Conservation (phyloP, 2,888 invertebrate species). For the Dryococelus australis region DNA sequence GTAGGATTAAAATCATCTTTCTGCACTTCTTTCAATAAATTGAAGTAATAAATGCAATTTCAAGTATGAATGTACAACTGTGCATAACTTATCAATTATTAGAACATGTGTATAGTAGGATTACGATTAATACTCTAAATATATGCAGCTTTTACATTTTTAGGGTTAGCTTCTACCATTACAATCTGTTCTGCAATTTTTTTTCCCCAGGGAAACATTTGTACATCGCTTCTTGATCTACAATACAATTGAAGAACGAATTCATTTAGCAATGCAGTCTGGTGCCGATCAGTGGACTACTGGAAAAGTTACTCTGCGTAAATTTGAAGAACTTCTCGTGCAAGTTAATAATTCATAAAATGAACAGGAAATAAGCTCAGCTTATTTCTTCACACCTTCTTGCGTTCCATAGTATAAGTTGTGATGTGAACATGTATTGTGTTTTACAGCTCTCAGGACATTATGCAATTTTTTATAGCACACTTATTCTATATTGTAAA, state of each 20-base stretch:
- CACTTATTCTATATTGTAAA: background rate
- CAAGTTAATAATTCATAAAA: background rate
- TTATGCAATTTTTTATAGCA: background rate
- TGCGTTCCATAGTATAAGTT: background rate
- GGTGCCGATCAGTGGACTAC: conserved; percentile 58
- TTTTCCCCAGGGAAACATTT: conserved; percentile 64
- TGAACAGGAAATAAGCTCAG: background rate
- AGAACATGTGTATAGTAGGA: too few relatives aligned
- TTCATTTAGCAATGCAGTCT: conserved; percentile 62
- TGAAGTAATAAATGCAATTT: too few relatives aligned
- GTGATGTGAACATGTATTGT: background rate
- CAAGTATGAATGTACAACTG: too few relatives aligned
- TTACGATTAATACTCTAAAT: too few relatives aligned
- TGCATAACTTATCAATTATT: too few relatives aligned
- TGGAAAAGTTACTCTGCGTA: conserved; percentile 58
- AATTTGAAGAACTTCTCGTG: conserved; percentile 57
- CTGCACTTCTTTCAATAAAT: too few relatives aligned
- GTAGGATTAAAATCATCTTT: too few relatives aligned
- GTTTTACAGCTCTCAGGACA: background rate
- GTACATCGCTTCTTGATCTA: conserved; percentile 75
- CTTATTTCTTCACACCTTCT: background rate
- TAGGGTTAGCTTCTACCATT: too few relatives aligned
- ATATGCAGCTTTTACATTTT: too few relatives aligned
- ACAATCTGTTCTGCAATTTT: background rate
- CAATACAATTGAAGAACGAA: conserved; percentile 75